Evolutionary conservation across 2,113 vertebrate species (phyloP).

Genomic region (Pardalotus punctatus): DNA sequence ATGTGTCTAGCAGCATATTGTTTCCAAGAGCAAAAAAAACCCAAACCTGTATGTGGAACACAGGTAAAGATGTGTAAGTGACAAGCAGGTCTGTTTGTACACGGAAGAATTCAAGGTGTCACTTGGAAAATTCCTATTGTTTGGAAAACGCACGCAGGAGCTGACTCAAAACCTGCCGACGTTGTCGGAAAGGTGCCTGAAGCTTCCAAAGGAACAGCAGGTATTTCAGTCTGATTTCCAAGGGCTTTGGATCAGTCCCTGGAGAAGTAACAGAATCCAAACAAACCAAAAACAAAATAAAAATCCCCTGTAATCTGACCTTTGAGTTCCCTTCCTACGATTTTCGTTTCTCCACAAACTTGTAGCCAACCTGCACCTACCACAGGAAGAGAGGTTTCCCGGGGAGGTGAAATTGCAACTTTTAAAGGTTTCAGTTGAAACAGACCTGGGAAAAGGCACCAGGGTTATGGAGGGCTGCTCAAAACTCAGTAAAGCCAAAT

Average conservation of each 20-base stretch:
- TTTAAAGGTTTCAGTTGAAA: neutral
- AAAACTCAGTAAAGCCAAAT: slow-evolving; percentile 34
- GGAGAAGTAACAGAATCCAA: neutral
- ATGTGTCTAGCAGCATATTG: slow-evolving; percentile 43
- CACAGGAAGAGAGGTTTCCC: neutral
- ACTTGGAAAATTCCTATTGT: neutral
- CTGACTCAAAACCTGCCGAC: neutral
- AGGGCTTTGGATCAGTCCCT: slow-evolving; percentile 7
- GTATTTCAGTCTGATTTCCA: neutral
- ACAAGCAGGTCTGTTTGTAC: slow-evolving; percentile 22
- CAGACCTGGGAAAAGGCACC: neutral
- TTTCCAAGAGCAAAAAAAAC: slow-evolving; percentile 11
- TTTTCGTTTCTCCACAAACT: neutral
- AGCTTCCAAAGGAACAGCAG: neutral
- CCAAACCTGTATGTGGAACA: slow-evolving; percentile 41
- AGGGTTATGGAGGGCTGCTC: slow-evolving; percentile 40
- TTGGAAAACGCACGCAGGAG: neutral
- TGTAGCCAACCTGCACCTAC: slow-evolving; percentile 1
- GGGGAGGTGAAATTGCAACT: neutral
- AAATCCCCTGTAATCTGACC: slow-evolving; percentile 22
- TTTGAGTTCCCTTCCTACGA: neutral
- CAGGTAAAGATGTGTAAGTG: slow-evolving; percentile 16
- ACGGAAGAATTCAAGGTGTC: slow-evolving; percentile 25
- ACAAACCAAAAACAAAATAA: neutral
- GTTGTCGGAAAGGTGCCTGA: neutral